These are phyloP conservation scores for Strigamia maritima DNA, from an alignment of 2,888 invertebrate species.

Conservation along the genomic window DNA sequence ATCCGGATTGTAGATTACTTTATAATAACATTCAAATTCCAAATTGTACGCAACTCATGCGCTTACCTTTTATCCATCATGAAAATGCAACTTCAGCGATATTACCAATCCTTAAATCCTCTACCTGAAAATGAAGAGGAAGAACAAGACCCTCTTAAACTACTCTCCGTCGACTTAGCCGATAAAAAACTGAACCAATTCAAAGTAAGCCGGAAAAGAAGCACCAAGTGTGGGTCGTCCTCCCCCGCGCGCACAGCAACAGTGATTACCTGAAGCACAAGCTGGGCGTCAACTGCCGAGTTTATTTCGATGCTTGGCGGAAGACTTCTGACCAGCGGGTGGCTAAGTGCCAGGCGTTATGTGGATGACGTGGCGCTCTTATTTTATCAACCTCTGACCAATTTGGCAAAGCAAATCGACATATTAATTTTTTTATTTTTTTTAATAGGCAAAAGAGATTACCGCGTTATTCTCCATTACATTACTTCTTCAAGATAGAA, in stretches of 20 bases:
- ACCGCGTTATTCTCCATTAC: not conserved
- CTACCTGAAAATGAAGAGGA: not conserved
- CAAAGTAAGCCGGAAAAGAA: not conserved
- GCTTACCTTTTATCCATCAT: not conserved
- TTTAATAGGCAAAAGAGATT: not conserved
- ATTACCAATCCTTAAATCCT: not conserved
- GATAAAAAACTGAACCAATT: not conserved
- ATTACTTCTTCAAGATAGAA: not conserved
- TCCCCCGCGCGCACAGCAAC: not conserved
- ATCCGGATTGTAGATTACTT: conserved; percentile 20
- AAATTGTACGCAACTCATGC: not conserved
- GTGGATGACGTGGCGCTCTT: not conserved
- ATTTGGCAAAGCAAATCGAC: not conserved
- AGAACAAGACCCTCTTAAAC: not conserved
- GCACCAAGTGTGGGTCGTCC: not conserved
- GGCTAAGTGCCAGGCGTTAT: not conserved
- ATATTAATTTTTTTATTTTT: not conserved
- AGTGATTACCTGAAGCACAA: not conserved
- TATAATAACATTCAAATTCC: not conserved
- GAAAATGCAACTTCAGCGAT: not conserved
- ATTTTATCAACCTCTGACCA: not conserved
- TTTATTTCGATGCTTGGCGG: not conserved
- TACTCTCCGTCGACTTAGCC: not conserved
- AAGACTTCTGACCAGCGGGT: not conserved
- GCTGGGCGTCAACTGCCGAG: not conserved